Conservation (phyloP, 2,888 invertebrate genomes). For the Nasonia oneida region DNA sequence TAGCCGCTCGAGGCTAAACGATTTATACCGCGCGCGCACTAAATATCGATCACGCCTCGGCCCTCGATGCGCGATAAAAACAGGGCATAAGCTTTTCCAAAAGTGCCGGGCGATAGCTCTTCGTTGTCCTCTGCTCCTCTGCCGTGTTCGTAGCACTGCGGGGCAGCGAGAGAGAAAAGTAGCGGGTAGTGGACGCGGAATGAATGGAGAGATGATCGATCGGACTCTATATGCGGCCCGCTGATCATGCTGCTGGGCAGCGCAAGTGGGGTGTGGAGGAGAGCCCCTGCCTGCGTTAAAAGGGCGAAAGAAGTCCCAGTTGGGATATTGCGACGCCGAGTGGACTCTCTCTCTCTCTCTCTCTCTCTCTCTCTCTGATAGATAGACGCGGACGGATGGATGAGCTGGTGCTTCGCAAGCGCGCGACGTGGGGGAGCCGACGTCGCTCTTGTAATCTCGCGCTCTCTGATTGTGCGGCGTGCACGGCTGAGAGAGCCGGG, state of each 20-base stretch:
- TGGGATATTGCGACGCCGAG: slow-evolving; percentile 73
- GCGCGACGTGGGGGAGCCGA: background rate
- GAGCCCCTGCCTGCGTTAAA: slow-evolving; percentile 74
- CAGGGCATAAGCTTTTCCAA: slow-evolving; percentile 44
- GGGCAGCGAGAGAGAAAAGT: background rate
- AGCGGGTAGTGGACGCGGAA: background rate
- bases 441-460: slow-evolving; percentile 11
- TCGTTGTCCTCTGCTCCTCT: slow-evolving; percentile 30
- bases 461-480: slow-evolving; percentile 25
- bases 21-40: slow-evolving; percentile 50
- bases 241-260: background rate
- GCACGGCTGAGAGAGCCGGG: too few species aligned
- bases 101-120: slow-evolving; percentile 48
- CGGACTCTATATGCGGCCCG: background rate
- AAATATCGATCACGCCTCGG: slow-evolving; percentile 55
- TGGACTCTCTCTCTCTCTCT: slow-evolving; percentile 52
- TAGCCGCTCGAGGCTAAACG: slow-evolving; percentile 58
- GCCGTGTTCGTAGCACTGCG: background rate
- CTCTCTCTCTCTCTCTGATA: slow-evolving; percentile 63
- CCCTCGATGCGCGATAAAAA: slow-evolving; percentile 13
- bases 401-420: background rate
- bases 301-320: slow-evolving; percentile 77
- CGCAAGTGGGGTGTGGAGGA: slow-evolving; percentile 58
- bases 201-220: slow-evolving; percentile 4
- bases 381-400: slow-evolving; percentile 65